Evolutionary conservation across 1,140 invertebrate genomes (phyloP).

Genomic region (Drosophila dunni): DNA sequence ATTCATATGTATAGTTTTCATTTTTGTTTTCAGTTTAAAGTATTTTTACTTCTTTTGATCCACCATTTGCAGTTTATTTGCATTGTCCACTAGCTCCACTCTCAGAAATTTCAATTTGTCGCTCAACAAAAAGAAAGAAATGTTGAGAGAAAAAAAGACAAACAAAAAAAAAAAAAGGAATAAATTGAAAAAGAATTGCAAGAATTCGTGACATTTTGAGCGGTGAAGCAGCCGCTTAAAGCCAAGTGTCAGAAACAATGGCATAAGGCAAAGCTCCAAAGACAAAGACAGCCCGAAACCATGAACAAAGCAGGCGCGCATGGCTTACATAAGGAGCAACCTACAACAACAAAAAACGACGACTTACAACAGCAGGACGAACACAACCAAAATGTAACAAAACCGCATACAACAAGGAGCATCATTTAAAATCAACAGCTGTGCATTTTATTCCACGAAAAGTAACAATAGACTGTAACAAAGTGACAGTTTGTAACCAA

Average conservation of each 20-base stretch:
- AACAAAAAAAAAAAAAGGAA: conserved; percentile 18
- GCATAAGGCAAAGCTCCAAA: conserved; percentile 48
- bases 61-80: conserved; percentile 1
- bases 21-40: not conserved
- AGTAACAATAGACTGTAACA: conserved; percentile 48
- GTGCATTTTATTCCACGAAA: conserved; percentile 60
- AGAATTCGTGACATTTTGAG: conserved; percentile 71
- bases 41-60: not conserved
- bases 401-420: conserved; percentile 63
- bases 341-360: not conserved
- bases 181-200: conserved; percentile 39
- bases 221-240: conserved; percentile 73
- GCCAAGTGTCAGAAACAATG: conserved; percentile 75
- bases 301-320: conserved; percentile 34
- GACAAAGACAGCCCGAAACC: conserved; percentile 37
- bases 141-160: not conserved
- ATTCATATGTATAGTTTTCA: too few relatives aligned
- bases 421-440: conserved; percentile 80
- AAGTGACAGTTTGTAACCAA: not conserved
- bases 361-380: not conserved
- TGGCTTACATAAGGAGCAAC: conserved; percentile 28
- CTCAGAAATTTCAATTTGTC: conserved; percentile 38
- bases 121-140: conserved; percentile 44
- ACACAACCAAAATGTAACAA: conserved; percentile 52
- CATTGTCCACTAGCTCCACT: conserved; percentile 36